These are phyloP conservation scores for Thamnophis elegans DNA, from an alignment of 2,797 vertebrate species.

Conservation along the genomic window DNA sequence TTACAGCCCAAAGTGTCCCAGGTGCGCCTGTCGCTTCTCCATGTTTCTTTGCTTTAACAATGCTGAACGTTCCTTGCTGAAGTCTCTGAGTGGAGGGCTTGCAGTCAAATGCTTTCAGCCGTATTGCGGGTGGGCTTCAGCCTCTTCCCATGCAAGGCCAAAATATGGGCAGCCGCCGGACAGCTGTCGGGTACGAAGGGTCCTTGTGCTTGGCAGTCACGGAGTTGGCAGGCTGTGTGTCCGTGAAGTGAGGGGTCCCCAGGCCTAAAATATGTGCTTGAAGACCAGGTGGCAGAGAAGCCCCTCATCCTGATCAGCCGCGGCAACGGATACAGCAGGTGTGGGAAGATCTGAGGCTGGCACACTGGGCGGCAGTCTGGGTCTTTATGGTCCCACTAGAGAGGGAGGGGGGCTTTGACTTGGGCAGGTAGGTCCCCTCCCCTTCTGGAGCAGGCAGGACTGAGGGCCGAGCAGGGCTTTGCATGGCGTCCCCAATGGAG, in stretches of 20 bases:
- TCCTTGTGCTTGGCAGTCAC: background rate
- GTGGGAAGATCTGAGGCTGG: background rate
- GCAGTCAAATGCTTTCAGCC: background rate
- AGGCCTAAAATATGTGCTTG: background rate
- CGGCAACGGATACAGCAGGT: background rate
- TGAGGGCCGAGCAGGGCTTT: background rate
- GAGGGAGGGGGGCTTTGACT: background rate
- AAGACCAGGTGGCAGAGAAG: background rate
- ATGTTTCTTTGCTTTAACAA: background rate
- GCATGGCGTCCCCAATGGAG: background rate
- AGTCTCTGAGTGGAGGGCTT: no score
- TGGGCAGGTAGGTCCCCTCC: background rate
- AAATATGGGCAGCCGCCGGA: background rate
- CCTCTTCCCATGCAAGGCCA: background rate
- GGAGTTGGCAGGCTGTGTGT: accelerated
- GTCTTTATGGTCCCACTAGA: background rate
- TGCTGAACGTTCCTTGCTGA: no score
- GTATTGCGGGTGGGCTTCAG: no score
- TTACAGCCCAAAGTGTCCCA: background rate
- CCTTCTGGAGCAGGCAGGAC: background rate
- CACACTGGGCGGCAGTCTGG: background rate
- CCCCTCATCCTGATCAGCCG: background rate
- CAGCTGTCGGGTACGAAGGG: background rate
- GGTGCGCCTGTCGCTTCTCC: background rate
- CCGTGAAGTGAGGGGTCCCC: background rate